Base-by-base conservation (phyloP, 2,113 vertebrate species). In the Onychorhynchus coronatus region DNA sequence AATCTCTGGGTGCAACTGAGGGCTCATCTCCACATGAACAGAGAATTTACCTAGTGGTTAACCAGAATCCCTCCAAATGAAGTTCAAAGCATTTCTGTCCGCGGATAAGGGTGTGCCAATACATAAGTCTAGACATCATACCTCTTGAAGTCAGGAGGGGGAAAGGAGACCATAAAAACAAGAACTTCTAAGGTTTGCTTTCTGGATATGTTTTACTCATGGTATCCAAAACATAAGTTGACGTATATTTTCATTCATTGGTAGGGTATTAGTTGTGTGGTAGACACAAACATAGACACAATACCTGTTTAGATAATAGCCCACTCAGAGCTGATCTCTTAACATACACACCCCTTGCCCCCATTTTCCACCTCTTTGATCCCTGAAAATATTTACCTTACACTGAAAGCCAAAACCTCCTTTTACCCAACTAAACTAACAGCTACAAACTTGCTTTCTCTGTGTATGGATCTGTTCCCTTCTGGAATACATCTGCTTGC, bases 371-470 rank as follows among this genome's bases (percentile, higher is more conserved):
- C 11, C 5, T 66, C 91, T 96, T 94, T 93, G 68, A 96, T 84
- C 65, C 72, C 72, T 56, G 66, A 91, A 95, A 92, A 89, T 91
- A 93, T 78, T 92, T 91, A 86, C 50, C 68, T 89, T 78, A 89
- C 11, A 31, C 11, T 81, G 77, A 71, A 89, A 95, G 73, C 47
- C 82, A 96, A 96, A 95, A 86, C 23, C 61, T 74, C 35, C 35
- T 85, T 95, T 77, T 75, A 81, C 47, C 23, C 61, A 93, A 59
- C 63, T 55, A 75, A 96, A 93, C 30, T 55, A 94, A 47, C 80
- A 90, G 61, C 86, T 95, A 83, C 68, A 89, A 91, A 61, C 49
- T 79, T 59, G 18, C 15, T 67, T 67, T 83, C 66, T 79, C 67
- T 55, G 35, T 89, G 73, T 74, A 89, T 66, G 46, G n/a, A 66